phyloP scores from a whole-genome alignment of 2,113 vertebrate genomes.

The Seriola aureovittata region DNA sequence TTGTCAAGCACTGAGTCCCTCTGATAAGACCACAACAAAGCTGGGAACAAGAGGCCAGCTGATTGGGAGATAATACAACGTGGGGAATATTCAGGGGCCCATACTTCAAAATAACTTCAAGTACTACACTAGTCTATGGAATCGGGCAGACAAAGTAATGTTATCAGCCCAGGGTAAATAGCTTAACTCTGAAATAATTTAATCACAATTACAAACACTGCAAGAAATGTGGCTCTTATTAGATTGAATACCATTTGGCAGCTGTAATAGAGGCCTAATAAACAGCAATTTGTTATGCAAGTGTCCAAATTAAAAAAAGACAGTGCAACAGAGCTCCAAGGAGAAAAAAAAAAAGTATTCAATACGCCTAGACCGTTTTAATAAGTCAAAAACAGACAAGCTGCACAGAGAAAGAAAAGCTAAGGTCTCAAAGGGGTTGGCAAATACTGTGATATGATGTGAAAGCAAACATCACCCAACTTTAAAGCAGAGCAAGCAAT shows the following conservation, averaged over 20 bases:
- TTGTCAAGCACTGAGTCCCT: slow-evolving; percentile 10
- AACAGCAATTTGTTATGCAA: not conserved
- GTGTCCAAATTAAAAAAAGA: not conserved
- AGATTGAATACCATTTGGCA: not conserved
- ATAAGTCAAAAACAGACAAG: not conserved
- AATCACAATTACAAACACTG: not conserved
- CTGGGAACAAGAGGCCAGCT: slow-evolving; percentile 13
- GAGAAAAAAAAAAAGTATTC: not conserved
- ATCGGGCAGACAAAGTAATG: not conserved
- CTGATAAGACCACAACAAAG: slow-evolving; percentile 32
- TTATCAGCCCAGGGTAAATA: not conserved
- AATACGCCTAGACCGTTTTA: not conserved
- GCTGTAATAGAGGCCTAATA: too few relatives aligned
- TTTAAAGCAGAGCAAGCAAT: too few relatives aligned
- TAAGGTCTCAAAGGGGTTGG: not conserved
- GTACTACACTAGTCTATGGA: not conserved
- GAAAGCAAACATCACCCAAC: too few relatives aligned
- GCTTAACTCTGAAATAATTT: not conserved
- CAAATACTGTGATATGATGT: not conserved
- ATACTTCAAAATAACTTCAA: slow-evolving; percentile 4
- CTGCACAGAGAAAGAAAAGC: not conserved
- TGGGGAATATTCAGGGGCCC: not conserved
- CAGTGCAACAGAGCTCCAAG: not conserved
- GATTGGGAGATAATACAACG: slow-evolving; percentile 4
- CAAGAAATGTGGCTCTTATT: not conserved